Base-by-base conservation (phyloP, 2,113 vertebrate genomes). In the Prolemur simus region DNA sequence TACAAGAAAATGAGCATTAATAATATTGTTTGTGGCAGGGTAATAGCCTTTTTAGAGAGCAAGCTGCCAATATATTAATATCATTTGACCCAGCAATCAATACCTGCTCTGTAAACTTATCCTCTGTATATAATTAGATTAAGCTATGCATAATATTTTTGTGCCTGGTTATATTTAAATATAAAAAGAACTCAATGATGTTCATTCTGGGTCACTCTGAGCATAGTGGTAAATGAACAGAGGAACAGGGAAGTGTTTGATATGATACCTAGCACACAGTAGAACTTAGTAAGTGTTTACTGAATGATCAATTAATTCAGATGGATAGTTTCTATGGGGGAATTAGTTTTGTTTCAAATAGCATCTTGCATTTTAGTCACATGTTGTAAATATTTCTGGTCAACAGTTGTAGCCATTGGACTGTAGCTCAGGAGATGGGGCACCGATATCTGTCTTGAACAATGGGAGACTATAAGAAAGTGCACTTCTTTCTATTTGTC, bases 271-370 rank as follows among this genome's bases (percentile, higher is more conserved):
- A 42, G 21, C 14, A 68, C 60, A 47, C 32, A 87, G 37, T 32
- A 54, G 60, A 39, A 58, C 52, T 86, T 54, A 47, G 9, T 74
- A 74, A 56, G 18, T 94, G 39, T 90, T 93, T 84, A 60, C 21
- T 10, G 52, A 92, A 37, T 47, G 58, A 64, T 66, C 54, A 74
- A 25, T 93, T 92, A 49, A 84, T 90, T 91, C n/a, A 94, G 37
- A 47, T 71, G 11, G 34, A 14, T 69, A 34, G 49, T 78, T 68
- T 78, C 60, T 74, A 69, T 20, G 29, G n/a, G 52, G 66, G 29
- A 96, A 86, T 93, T 42, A 52, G 10, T 93, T 94, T 95, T 52
- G 13, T 74, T 88, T 96, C 66, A 82, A 91, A 89, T 39, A 87
- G 7, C 21, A 32, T 74, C 60, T 89, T 73, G 12, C 39, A 68